Conservation (phyloP, 1,140 invertebrate species). For the Zaprionus davidi region DNA sequence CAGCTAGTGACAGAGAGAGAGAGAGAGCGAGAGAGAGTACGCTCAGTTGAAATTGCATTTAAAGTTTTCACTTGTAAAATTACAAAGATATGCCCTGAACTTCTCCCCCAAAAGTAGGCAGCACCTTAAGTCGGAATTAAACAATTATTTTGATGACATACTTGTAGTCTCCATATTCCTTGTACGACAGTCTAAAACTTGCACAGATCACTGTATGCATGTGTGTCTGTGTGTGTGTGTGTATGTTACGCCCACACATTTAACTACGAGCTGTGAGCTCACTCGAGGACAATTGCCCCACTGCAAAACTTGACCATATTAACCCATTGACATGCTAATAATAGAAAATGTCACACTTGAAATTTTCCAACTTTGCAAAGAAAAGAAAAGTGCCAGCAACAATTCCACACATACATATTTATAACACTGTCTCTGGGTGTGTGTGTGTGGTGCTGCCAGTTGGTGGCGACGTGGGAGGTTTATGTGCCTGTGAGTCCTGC, state of each 20-base stretch:
- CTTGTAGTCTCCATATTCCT: constrained; percentile 13
- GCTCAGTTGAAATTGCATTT: constrained; percentile 50
- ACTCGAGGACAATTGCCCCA: constrained; percentile 53
- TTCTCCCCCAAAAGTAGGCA: constrained; percentile 32
- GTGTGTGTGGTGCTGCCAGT: constrained; percentile 8
- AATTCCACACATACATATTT: constrained; percentile 7
- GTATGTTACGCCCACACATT: constrained; percentile 24
- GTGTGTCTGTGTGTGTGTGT: constrained; percentile 9
- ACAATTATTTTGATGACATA: not conserved
- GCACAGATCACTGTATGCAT: not conserved
- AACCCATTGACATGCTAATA: constrained; percentile 60
- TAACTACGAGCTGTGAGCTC: constrained; percentile 11
- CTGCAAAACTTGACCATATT: constrained; percentile 51
- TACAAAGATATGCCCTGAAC: not conserved
- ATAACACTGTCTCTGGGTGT: not conserved
- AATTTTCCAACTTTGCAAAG: constrained; percentile 56
- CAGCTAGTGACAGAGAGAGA: not conserved
- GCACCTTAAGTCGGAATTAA: not conserved
- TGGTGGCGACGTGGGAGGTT: constrained; percentile 60
- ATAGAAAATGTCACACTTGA: constrained; percentile 60
- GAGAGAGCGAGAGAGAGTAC: not conserved
- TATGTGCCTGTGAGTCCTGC: constrained; percentile 52
- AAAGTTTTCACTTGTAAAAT: constrained; percentile 22
- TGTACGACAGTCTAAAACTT: not conserved
- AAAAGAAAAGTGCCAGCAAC: constrained; percentile 34